phyloP scores from a whole-genome alignment of 1,140 invertebrate genomes.

The Drosophila novamexicana region DNA sequence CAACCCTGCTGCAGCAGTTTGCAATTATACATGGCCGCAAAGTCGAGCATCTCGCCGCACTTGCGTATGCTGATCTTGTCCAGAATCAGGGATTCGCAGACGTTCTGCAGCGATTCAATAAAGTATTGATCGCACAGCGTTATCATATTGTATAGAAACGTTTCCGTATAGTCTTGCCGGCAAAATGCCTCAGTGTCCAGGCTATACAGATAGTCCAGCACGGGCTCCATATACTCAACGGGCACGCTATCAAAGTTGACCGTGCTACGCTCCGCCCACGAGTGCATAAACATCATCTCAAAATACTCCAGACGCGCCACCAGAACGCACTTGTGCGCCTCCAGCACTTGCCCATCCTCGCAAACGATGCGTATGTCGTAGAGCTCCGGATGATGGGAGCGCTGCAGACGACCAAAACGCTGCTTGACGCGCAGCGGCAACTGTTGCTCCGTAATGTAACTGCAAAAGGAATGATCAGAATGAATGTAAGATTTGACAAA shows the following conservation, averaged over 20 bases:
- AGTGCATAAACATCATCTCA: conserved; percentile 88
- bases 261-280: conserved; percentile 87
- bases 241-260: conserved; percentile 73
- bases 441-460: conserved; percentile 40
- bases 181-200: conserved; percentile 85
- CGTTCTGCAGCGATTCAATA: conserved; percentile 86
- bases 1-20: conserved; percentile 86
- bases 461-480: background rate
- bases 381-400: conserved; percentile 85
- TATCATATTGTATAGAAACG: conserved; percentile 87
- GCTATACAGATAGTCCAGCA: conserved; percentile 88
- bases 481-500: background rate
- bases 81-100: conserved; percentile 87
- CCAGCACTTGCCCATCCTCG: conserved; percentile 85
- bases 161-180: conserved; percentile 85
- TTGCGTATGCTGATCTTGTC: conserved; percentile 87
- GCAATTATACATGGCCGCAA: conserved; percentile 87
- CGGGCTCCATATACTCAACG: conserved; percentile 85
- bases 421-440: conserved; percentile 44
- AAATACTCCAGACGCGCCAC: conserved; percentile 90
- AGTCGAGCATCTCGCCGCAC: conserved; percentile 87
- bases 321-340: conserved; percentile 90
- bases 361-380: conserved; percentile 87
- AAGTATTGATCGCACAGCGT: conserved; percentile 89
- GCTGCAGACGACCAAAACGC: conserved; percentile 58